Percentiles rank a stretch among this genome's conserved stretches.
These are phyloP conservation scores for Spodoptera litura DNA, from an alignment of 1,140 invertebrate species.

Conservation along the genomic window DNA sequence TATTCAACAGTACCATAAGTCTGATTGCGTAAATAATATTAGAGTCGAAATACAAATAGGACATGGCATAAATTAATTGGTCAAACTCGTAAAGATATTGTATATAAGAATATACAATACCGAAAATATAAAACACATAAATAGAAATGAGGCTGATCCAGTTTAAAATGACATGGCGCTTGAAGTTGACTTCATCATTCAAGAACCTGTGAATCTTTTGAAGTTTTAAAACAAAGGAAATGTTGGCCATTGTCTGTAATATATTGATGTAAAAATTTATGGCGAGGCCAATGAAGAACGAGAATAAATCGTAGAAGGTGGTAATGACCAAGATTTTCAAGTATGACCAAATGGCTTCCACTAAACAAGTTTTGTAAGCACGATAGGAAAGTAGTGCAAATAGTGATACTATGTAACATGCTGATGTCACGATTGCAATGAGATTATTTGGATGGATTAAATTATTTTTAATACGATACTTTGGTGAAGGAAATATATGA, in stretches of 20 bases:
- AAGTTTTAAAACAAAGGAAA: background rate
- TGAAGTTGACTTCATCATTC: background rate
- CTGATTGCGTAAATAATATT: too few relatives aligned
- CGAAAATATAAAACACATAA: too few relatives aligned
- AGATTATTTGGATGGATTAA: background rate
- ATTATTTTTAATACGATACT: slow-evolving; percentile 5
- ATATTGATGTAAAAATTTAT: background rate
- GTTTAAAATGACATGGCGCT: background rate
- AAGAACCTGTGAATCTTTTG: slow-evolving; percentile 11
- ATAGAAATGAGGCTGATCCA: background rate
- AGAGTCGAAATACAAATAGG: too few relatives aligned
- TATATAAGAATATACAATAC: too few relatives aligned
- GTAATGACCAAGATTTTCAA: too few relatives aligned
- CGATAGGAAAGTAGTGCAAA: too few relatives aligned
- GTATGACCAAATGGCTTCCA: too few relatives aligned
- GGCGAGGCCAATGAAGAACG: background rate
- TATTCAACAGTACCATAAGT: too few relatives aligned
- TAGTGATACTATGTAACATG: too few relatives aligned
- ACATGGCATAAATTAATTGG: background rate
- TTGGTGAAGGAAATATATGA: background rate
- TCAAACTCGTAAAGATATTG: too few relatives aligned
- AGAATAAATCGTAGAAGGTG: background rate
- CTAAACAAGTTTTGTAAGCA: too few relatives aligned
- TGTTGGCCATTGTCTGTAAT: background rate
- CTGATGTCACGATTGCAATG: too few relatives aligned